Conservation (phyloP, 2,797 vertebrate genomes). For the Xenops minutus region DNA sequence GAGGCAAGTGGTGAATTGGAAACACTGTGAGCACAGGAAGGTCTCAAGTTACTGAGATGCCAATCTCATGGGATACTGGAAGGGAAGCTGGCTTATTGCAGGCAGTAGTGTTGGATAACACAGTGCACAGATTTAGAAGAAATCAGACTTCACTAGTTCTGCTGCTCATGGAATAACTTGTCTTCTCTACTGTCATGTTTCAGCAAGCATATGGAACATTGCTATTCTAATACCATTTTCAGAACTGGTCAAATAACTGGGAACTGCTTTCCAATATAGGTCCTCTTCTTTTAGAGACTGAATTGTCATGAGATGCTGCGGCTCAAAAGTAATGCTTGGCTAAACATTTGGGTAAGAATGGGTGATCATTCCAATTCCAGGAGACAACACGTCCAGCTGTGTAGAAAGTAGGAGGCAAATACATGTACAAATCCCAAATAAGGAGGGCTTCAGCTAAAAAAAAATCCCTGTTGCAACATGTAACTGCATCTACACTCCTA, state of each 20-base stretch:
- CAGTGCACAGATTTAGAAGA: neutral
- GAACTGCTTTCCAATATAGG: neutral
- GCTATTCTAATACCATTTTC: neutral
- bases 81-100: neutral
- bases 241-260: neutral
- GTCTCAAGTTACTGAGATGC: neutral
- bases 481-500: neutral
- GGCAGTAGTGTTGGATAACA: neutral
- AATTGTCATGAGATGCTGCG: neutral
- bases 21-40: neutral
- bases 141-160: neutral
- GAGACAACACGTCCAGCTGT: neutral
- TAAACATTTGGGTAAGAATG: neutral
- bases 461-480: neutral
- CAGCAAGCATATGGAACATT: neutral
- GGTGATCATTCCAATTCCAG: neutral
- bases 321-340: neutral
- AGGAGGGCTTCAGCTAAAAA: neutral
- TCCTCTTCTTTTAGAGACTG: neutral
- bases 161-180: neutral
- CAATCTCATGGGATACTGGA: neutral
- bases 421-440: neutral
- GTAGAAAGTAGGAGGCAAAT: neutral
- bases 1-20: neutral
- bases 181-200: neutral